Base-by-base conservation (phyloP, 2,797 vertebrate species). In the Chiloscyllium punctatum region DNA sequence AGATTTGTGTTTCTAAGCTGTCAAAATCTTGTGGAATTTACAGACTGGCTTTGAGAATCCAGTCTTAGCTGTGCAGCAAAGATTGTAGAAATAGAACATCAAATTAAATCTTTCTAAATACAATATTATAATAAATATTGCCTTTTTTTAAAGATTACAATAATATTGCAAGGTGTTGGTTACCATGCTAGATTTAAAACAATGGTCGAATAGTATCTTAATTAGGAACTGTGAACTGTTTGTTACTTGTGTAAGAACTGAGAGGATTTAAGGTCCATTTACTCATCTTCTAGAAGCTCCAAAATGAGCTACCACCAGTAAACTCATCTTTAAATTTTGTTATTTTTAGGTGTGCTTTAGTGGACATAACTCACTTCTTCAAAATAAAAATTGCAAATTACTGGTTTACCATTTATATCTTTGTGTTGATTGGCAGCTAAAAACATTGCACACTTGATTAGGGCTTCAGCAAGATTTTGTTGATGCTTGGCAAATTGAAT, bases 1-100 rank as follows among this genome's bases (percentile, higher is more conserved):
- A 74, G 5, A 95, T 95, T 95, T 95, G 25, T 94, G 37, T 91
- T 74, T 95, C n/a, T 62, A 92, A 79, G 72, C 69, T n/a, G 86
- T 77, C 18, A 51, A 33, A 23, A 91, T 57, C 30, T 72, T 0
- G 11, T 57, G 92, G 51, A 53, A 68, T 8, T 69, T 42, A 69
- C 68, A n/a, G 18, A 77, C 68, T 74, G 71, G n/a, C 69, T 77
- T 91, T 82, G 88, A 74, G 86, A 37, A 11, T 74, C 33, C 53
- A 48, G 82, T 11, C 42, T 9, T 62, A 62, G 57, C 27, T 72
- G 27, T 51, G 27, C 27, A 95, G 94, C 33, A 53, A 95, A 95
- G 4, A 21, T 74, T 48, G 13, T 53, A 48, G 8, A 74, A 74
- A 23, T 94, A 48, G 27, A 72, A 8, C 68, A 53, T n/a, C 42